Evolutionary conservation across 2,113 vertebrate species (phyloP).

Genomic region (Lepisosteus oculatus): DNA sequence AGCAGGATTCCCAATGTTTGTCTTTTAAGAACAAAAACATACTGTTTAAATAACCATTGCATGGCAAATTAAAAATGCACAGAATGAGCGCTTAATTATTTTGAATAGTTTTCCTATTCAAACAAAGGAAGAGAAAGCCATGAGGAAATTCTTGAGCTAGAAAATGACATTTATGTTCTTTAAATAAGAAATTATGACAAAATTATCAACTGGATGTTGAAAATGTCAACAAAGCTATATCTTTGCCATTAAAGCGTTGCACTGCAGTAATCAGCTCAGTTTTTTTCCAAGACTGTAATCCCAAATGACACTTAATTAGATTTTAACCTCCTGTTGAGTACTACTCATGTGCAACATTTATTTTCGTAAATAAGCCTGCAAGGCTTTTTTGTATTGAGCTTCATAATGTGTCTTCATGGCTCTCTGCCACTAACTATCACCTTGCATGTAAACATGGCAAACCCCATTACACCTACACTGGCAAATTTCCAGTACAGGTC

Average conservation of each 20-base stretch:
- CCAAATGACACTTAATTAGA: constrained; percentile 23
- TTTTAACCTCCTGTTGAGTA: constrained; percentile 18
- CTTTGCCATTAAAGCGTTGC: constrained; percentile 1
- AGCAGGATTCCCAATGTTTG: too few relatives aligned
- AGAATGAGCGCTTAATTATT: too few relatives aligned
- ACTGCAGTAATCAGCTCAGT: neutral
- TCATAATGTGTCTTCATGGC: neutral
- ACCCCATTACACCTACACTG: neutral
- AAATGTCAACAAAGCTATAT: neutral
- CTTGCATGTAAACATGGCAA: neutral
- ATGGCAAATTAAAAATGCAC: too few relatives aligned
- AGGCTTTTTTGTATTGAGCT: neutral
- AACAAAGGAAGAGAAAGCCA: too few relatives aligned
- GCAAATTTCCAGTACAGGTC: neutral
- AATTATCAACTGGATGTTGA: neutral
- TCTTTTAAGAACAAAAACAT: too few relatives aligned
- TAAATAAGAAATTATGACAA: neutral
- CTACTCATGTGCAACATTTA: constrained; percentile 16
- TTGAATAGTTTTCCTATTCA: too few relatives aligned
- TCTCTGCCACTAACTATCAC: constrained; percentile 4
- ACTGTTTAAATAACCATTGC: too few relatives aligned
- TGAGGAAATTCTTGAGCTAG: too few relatives aligned
- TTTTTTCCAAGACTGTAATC: constrained; percentile 13
- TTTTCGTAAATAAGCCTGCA: constrained; percentile 12
- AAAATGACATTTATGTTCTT: neutral